Base-by-base conservation (phyloP, 2,113 vertebrate species). In the Raja brachyura region DNA sequence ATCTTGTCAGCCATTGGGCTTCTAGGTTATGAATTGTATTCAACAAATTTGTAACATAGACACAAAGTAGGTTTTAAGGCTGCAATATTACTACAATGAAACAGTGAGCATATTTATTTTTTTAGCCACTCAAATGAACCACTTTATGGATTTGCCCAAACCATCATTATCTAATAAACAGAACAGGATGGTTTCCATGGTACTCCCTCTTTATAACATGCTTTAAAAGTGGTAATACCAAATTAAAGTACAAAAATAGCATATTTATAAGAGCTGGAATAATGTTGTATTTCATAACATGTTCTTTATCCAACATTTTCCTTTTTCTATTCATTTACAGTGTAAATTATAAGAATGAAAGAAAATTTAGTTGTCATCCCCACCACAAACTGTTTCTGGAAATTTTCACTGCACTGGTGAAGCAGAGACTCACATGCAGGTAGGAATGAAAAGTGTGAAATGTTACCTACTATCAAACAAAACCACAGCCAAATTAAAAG, bases 371-470 rank as follows among this genome's bases (percentile, higher is more conserved):
- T 94, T 95, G 95, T 85, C 97, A 97, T 93, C 96, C 96, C 0
- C 95, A 96, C 78, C 94, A 94, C 20, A 94, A 94, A 63, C 93
- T 97, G 18, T 99, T 99, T 96, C 95, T 96, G 31, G 95, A 97
- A 31, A 97, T 98, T 94, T 97, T 99, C 86, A 94, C 83, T 5
- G 95, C 96, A 93, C 95, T 98, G 95, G 95, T 98, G 94, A 97
- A 96, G 95, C 97, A 98, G 93, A 96, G 97, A 93, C 96, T 99
- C 93, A 94, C 81, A 83, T 97, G 96, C 97, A 98, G 97, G 97
- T 99, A 95, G 94, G 95, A 93, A 70, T 92, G 33, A 73, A 92
- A 54, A 8, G 2, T 70, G 31, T 70, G 66, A 10, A 33, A 48
- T 48, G 20, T 39, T 92, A 48, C 39, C 39, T 48, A 48, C 39